Evolutionary conservation across 2,888 invertebrate genomes (phyloP).

Genomic region (Synanthedon formicaeformis): DNA sequence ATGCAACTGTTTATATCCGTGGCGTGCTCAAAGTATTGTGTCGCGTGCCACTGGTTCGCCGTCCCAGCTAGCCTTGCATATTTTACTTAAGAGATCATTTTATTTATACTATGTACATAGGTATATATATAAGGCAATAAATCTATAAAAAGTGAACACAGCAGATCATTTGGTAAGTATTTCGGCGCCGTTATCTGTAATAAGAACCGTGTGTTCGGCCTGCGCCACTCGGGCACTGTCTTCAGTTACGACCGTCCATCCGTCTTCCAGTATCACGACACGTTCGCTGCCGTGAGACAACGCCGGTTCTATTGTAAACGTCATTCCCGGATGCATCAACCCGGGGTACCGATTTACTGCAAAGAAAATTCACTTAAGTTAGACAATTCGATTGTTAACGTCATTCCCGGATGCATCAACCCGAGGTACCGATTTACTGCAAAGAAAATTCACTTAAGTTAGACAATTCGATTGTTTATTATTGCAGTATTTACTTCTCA

Average conservation of each 20-base stretch:
- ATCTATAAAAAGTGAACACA: too few relatives aligned
- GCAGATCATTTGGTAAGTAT: slow-evolving; percentile 74
- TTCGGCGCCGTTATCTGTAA: slow-evolving; percentile 82
- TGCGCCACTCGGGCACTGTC: slow-evolving; percentile 90
- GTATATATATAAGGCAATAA: too few relatives aligned
- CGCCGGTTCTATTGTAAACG: slow-evolving; percentile 94
- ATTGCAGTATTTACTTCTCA: too few relatives aligned
- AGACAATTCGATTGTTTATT: slow-evolving; percentile 80
- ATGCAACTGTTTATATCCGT: too few relatives aligned
- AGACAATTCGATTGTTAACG: slow-evolving; percentile 92
- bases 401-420: slow-evolving; percentile 88
- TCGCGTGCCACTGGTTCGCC: too few relatives aligned
- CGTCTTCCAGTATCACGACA: slow-evolving; percentile 81
- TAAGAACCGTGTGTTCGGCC: slow-evolving; percentile 90
- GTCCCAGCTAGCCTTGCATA: too few relatives aligned
- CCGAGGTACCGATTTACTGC: slow-evolving; percentile 76
- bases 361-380: slow-evolving; percentile 8
- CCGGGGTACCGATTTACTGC: slow-evolving; percentile 76
- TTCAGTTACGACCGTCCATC: slow-evolving; percentile 91
- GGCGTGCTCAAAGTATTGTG: too few relatives aligned
- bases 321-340: slow-evolving; percentile 88
- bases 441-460: slow-evolving; percentile 8
- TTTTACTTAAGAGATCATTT: too few relatives aligned
- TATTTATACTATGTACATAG: too few relatives aligned
- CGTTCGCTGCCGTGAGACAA: slow-evolving; percentile 79